Base-by-base conservation (phyloP, 2,888 invertebrate genomes). In the Oxytorus armatus region DNA sequence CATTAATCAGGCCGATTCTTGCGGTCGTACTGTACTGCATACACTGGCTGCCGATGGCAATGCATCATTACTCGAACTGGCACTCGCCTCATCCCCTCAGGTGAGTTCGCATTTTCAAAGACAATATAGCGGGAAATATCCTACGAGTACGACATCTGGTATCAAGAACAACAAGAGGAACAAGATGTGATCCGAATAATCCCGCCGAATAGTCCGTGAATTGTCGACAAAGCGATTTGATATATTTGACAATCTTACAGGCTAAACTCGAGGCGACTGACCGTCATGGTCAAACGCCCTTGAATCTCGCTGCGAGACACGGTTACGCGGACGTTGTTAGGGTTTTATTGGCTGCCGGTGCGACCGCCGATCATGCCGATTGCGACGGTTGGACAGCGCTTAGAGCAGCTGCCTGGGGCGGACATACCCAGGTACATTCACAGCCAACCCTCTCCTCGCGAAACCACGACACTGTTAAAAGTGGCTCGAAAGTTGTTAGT, bases 361-460 rank as follows among this genome's bases (percentile, higher is more conserved):
- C 96, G 1, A 94, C 95, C 88, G 95, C 95, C 0, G 96, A 96
- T 92, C 96, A 96, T 88, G 95, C 96, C 5, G 96, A 96, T 92
- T 94, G 94, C 63, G 97, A 97, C 88, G 97, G 97, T 36, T 98
- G 97, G 98, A 97, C 97, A 36, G 96, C 97, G 11, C 93, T 98
- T 57, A 93, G 98, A 73, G 98, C 98, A 2, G 98, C 98, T 18
- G 98, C 98, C 10, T 98, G 98, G 98, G 98, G 98, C 59, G 98
- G 98, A 0, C 98, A 98, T 88, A 96, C 96, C 0, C 96, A 97
- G 93, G 95, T 95, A 89, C 91, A 85, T 84, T 84, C 82, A 84
- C 85, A 83, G 85, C 85, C 84, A 85, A 85, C 81, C 77, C 82
- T 82, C 79, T 75, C 82, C 81, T 79, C 85, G 78, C 82, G 80